Percentiles rank a stretch among this genome's conserved stretches.
phyloP scores from a whole-genome alignment of 2,797 vertebrate genomes.

The Thamnophis elegans region DNA sequence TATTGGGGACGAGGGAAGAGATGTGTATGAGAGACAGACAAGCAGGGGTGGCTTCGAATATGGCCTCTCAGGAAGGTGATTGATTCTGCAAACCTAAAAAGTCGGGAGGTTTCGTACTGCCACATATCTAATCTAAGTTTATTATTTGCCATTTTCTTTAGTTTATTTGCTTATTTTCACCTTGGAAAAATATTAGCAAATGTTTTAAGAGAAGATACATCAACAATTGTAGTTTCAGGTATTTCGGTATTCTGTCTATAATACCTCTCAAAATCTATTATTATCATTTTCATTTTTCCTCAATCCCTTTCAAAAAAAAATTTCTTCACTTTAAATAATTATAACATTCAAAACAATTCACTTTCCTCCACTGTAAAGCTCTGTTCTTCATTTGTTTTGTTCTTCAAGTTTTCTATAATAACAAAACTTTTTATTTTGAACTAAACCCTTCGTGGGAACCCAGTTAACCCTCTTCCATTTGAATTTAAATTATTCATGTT shows the following conservation, averaged over 20 bases:
- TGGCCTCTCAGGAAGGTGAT: background rate
- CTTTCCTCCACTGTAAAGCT: background rate
- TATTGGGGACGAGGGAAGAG: background rate
- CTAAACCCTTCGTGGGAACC: background rate
- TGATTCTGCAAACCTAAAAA: background rate
- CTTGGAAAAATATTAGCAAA: background rate
- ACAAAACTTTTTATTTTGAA: conserved; percentile 12
- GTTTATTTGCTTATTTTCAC: background rate
- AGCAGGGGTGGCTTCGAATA: background rate
- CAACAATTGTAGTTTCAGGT: background rate
- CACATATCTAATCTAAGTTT: background rate
- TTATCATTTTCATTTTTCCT: background rate
- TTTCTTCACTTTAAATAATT: background rate
- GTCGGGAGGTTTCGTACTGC: background rate
- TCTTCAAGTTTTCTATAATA: conserved; percentile 12
- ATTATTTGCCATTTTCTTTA: background rate
- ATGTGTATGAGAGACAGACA: background rate
- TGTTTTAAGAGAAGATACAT: background rate
- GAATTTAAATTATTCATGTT: conserved; percentile 10
- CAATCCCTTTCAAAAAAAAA: background rate
- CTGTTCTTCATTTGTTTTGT: conserved; percentile 11
- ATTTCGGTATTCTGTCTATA: background rate
- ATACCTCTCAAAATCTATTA: background rate
- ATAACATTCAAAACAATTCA: background rate
- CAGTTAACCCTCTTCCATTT: conserved; percentile 33